Evolutionary conservation across 2,888 invertebrate species (phyloP).

Genomic region (Diaphora mendica): DNA sequence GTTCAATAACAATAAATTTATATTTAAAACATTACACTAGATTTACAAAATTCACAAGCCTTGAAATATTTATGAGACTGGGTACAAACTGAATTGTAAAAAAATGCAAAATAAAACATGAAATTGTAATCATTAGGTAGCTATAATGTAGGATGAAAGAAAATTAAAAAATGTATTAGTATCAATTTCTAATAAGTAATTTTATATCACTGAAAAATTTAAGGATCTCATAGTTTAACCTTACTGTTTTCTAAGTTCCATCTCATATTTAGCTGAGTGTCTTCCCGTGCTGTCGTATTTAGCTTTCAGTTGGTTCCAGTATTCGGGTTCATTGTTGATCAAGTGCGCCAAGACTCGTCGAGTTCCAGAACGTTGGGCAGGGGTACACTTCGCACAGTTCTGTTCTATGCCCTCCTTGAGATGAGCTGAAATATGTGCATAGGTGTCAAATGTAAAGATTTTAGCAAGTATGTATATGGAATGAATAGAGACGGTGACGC

Average conservation of each 20-base stretch:
- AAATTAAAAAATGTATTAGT: neutral
- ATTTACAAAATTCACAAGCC: conserved; percentile 44
- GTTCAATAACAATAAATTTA: neutral
- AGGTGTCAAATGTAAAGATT: neutral
- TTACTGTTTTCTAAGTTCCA: conserved; percentile 31
- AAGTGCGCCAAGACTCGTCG: conserved; percentile 63
- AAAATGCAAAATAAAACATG: neutral
- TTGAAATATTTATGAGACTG: conserved; percentile 12
- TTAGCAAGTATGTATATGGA: too few species aligned
- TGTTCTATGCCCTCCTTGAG: conserved; percentile 62
- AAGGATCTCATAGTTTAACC: conserved; percentile 1
- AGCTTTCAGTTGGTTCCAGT: conserved; percentile 63
- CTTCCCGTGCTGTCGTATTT: conserved; percentile 69
- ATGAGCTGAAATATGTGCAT: conserved; percentile 38
- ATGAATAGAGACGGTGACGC: too few species aligned
- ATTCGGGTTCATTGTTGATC: conserved; percentile 61
- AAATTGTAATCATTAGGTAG: neutral
- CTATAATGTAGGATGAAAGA: neutral
- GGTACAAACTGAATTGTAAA: neutral
- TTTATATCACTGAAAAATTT: neutral
- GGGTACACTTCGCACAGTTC: conserved; percentile 66
- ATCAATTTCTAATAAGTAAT: neutral
- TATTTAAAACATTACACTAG: conserved; percentile 25
- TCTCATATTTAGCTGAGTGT: conserved; percentile 57
- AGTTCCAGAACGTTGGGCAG: conserved; percentile 57